Evolutionary conservation across 2,797 vertebrate species (phyloP), one percentile per base, ranked within the genome.

Genomic region (Sebastolobus altivelis): DNA sequence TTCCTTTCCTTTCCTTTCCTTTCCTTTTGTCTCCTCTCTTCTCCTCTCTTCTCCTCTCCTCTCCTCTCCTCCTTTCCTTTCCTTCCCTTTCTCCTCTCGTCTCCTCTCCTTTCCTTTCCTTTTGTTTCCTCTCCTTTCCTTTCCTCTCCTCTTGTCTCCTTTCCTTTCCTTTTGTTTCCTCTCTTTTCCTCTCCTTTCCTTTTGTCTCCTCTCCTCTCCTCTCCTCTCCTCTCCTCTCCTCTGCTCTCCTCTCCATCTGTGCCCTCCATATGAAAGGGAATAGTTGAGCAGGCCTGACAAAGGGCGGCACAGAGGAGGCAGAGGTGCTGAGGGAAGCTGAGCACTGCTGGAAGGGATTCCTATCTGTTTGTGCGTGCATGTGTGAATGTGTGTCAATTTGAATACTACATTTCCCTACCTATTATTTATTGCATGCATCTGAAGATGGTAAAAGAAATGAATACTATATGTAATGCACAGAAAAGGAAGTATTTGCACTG

Each of bases 251-350:
- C 9, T 77, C 91, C 92, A 93, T 94, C 92, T 94, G 93, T 94
- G 88, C 88, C 88, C 88, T 91, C 69, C 37, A 81, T 93, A 94
- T 95, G 90, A 94, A 95, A 95, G 94, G 86, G 94, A 95, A 95
- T 95, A 94, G 87, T 79, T 94, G 91, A 95, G 88, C 87, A 94
- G 88, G 89, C 83, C 87, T 88, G 92, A 92, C 89, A 92, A 92
- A 94, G 92, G 92, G 92, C 86, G 87, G 88, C 90, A 89, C 90
- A 92, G 89, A 90, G 85, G 90, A 90, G 89, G 86, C 89, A 94
- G 92, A 94, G 93, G 92, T 93, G 93, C 89, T 88, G 85, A 91
- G 91, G 91, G 90, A 92, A 88, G 90, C 89, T 85, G 85, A 91
- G 81, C 82, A 93, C 77, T 40, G 94, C 93, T 93, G 87, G 88